These are phyloP conservation scores for Argynnis bischoffii DNA, from an alignment of 2,888 invertebrate genomes.

Conservation along the genomic window DNA sequence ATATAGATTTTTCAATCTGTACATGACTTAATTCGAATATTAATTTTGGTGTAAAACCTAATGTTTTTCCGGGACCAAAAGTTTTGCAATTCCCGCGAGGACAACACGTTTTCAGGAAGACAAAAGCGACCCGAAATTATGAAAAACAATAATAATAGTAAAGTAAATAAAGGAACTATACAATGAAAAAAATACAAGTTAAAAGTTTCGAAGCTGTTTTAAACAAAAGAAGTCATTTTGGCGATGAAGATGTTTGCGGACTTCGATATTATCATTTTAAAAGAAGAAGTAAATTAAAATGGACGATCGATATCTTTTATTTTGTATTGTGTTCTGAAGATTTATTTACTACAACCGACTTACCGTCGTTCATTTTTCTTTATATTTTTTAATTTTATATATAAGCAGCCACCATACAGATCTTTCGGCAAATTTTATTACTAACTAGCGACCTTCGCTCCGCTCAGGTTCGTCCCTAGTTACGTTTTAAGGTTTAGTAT, in stretches of 20 bases:
- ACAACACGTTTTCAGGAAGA: slow-evolving; percentile 6
- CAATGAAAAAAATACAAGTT: slow-evolving; percentile 11
- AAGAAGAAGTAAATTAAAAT: slow-evolving; percentile 9
- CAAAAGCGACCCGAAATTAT: slow-evolving; percentile 15
- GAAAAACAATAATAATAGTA: slow-evolving; percentile 2
- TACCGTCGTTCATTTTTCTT: too few species aligned
- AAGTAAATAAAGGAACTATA: slow-evolving; percentile 12
- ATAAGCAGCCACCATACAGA: too few species aligned
- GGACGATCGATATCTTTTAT: not conserved
- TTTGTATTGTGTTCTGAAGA: not conserved
- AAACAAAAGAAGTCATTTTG: slow-evolving; percentile 20
- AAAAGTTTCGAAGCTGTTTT: not conserved
- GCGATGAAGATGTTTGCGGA: slow-evolving; percentile 2
- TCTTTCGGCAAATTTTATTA: too few species aligned
- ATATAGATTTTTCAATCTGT: too few species aligned
- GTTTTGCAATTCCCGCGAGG: not conserved
- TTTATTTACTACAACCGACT: not conserved
- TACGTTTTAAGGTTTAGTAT: too few species aligned
- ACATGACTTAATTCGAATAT: not conserved
- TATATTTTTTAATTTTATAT: too few species aligned
- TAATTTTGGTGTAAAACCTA: slow-evolving; percentile 1
- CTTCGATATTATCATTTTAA: slow-evolving; percentile 9
- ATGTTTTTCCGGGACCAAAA: slow-evolving; percentile 9
- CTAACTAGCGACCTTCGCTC: too few species aligned
- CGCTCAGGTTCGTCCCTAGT: too few species aligned